Evolutionary conservation across 2,888 invertebrate genomes (phyloP), one percentile per base, ranked within the genome.

Genomic region (Cremastinae sp.): DNA sequence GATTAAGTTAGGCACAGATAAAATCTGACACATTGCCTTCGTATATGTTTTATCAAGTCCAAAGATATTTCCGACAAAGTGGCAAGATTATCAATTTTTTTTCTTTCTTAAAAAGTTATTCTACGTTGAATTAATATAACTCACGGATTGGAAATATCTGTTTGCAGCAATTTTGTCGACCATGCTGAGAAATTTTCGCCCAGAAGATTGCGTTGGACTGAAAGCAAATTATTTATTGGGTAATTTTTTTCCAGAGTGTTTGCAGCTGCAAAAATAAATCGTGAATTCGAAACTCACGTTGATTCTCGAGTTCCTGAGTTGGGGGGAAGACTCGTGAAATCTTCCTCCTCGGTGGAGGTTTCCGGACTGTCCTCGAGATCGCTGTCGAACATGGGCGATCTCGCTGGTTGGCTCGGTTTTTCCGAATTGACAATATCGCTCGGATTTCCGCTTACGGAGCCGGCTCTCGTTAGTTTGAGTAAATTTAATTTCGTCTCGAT

Each of bases 401-500:
- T 86, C 82, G 86, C 78, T 2, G 82, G 78, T 28, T 83, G 85
- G 9, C n/a, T 16, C 8, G 80, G 74, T 68, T 86, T 87, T 2
- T 86, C 85, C 9, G 56, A 36, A 9, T 74, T 79, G 2, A 79
- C 76, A 54, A 79, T 62, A 7, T 85, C 87, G 47, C 76, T 82
- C 1, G 83, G 56, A 76, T 84, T 86, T 7, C 79, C 77, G 0
- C 85, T 69, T 9, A 84, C 70, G 0, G 84, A 86, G 34, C 83
- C 81, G 0, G 87, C 81, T 74, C 86, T 85, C 1, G 90, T 92
- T 72, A 95, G 88, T 86, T 94, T 94, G 92, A 95, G 93, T 51
- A 96, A 89, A 91, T 97, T 97, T 81, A 97, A 91, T 88, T 97
- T 97, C 0, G 97, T 97, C 86, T 96, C 95, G 38, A 98, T 92